Percentiles rank a stretch among this genome's conserved stretches.
Evolutionary conservation across 2,888 invertebrate species (phyloP).

Genomic region (Halictus ligatus): DNA sequence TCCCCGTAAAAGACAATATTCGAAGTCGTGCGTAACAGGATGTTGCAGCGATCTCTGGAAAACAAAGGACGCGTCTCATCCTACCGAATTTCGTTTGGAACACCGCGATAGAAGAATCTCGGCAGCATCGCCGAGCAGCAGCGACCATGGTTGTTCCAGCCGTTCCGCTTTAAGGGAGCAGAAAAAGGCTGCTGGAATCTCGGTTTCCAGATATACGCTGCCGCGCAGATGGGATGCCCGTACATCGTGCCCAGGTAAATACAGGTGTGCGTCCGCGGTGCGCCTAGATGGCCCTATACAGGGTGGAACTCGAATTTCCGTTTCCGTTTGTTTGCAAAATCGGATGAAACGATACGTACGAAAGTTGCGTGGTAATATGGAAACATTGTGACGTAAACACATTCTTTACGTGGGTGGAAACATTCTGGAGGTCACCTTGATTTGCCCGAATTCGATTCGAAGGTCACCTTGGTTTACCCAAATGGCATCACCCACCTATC

Average conservation of each 20-base stretch:
- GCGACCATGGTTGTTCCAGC: slow-evolving; percentile 3
- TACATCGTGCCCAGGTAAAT: slow-evolving; percentile 48
- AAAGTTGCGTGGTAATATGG: neutral
- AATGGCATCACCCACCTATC: too few species aligned
- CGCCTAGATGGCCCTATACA: neutral
- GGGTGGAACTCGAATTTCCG: neutral
- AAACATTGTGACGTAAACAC: too few species aligned
- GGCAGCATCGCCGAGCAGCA: neutral
- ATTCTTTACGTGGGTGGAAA: neutral
- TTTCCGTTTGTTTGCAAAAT: neutral
- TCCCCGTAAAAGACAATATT: slow-evolving; percentile 16
- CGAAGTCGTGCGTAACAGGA: neutral
- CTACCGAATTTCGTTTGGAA: slow-evolving; percentile 1
- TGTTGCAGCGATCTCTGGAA: neutral
- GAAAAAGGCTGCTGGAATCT: slow-evolving; percentile 43
- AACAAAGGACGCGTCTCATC: neutral
- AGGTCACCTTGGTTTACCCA: neutral
- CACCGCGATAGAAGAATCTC: neutral
- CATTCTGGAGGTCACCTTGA: neutral
- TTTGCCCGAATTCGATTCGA: too few species aligned
- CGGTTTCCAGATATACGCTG: slow-evolving; percentile 55
- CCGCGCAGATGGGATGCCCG: slow-evolving; percentile 42
- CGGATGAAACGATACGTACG: neutral
- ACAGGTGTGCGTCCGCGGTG: slow-evolving; percentile 41
- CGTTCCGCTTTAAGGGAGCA: slow-evolving; percentile 53